Evolutionary conservation across 2,113 vertebrate genomes (phyloP).

Genomic region (Vulpes lagopus): DNA sequence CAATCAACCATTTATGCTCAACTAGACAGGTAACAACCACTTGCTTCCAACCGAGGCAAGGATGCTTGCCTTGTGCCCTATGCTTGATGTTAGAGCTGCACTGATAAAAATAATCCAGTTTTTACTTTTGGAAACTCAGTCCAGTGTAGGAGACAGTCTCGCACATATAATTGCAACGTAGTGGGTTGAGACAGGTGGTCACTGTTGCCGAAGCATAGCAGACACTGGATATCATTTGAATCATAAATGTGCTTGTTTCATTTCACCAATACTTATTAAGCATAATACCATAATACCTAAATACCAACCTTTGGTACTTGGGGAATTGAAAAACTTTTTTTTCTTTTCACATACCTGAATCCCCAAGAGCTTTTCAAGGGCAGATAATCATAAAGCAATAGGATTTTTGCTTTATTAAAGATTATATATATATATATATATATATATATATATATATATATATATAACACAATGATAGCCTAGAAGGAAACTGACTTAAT

Average conservation of each 20-base stretch:
- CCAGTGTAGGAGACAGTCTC: not conserved
- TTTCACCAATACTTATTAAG: not conserved
- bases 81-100: not conserved
- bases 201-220: not conserved
- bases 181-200: not conserved
- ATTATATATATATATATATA: not conserved
- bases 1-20: not conserved
- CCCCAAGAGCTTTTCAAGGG: slow-evolving; percentile 1
- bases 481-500: not conserved
- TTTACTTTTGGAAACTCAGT: not conserved
- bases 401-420: not conserved
- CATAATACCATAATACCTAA: not conserved
- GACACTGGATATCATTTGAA: not conserved
- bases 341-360: not conserved
- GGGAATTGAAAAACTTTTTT: not conserved
- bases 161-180: not conserved
- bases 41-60: too few relatives aligned
- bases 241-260: not conserved
- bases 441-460: too few relatives aligned
- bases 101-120: not conserved
- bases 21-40: not conserved
- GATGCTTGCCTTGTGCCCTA: not conserved
- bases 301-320: not conserved
- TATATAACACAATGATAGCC: not conserved
- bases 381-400: not conserved